Base-by-base conservation (phyloP, 1,140 invertebrate species). In the Drosophila orosa region DNA sequence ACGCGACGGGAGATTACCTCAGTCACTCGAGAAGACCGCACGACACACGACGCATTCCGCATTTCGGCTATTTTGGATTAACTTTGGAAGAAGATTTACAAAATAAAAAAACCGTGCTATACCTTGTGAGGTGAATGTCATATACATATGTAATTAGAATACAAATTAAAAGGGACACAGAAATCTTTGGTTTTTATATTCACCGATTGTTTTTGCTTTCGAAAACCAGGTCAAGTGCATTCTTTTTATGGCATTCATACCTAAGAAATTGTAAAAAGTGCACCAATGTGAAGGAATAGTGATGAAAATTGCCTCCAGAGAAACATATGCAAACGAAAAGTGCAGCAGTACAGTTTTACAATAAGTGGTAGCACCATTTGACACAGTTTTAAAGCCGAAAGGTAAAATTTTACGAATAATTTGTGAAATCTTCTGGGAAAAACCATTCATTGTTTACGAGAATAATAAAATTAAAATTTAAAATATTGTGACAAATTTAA, bases 11-110 rank as follows among this genome's bases (percentile, higher is more conserved):
- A 74, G 74, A 78, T 82, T 59, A 56, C 63, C 29, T 85, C 67
- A 77, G 81, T 80, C 62, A 78, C 48, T 69, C 47, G 45, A 76
- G 63, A 47, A 37, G 54, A 69, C 54, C 79, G 74, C 54, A 31
- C 55, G 75, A 50, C 60, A 66, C 75, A 73, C 78, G 66, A 87
- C 83, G 75, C 71, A 78, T 83, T 68, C 61, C 40, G 57, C 42
- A 59, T 52, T 59, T 84, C 65, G 65, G 55, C 69, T 86, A 87
- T 86, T 86, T 87, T 82, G 48, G 59, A 72, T 82, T 78, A 71
- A 54, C 62, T 79, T 47, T 29, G 25, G 17, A 35, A 37, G 37
- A 33, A 22, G 24, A 58, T 35, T 62, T 74, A 37, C 40, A 58
- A 84, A 60, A 40, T 29, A 74, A 60, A 45, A 22, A 60, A 29